Evolutionary conservation across 2,797 vertebrate species (phyloP), one percentile per base, ranked within the genome.

Genomic region (Sebastes glaucus): DNA sequence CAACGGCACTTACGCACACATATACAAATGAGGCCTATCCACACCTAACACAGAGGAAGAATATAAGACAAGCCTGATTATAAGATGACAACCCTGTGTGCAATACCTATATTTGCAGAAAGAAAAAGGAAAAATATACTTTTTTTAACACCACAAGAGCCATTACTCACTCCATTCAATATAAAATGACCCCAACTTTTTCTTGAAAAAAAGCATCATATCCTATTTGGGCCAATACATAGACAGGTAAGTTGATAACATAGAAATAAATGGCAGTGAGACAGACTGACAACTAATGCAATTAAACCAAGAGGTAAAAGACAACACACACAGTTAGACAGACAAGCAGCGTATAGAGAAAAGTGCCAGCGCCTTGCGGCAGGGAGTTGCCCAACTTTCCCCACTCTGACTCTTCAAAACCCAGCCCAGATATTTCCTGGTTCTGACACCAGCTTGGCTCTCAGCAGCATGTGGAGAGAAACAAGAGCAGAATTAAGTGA

Each of bases 361-460:
- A 64, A 85, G 76, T 86, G 75, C 87, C 89, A 87, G 83, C 23
- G 42, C 85, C 75, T 86, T 87, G 78, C 35, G 53, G 80, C 74
- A 90, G 90, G 89, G 91, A 91, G 84, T 89, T 87, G 89, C 87
- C 91, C 84, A 81, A 70, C 66, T 83, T 90, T 92, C 81, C 84
- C 86, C 62, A 67, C 77, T 85, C 87, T 80, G 82, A 70, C 76
- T 84, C 67, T 83, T 89, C 77, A 84, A 87, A 91, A 88, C 83
- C 82, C 85, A 92, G 86, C 88, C 85, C 83, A 90, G 84, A 94
- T 88, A 91, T 92, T 94, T 93, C 90, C 92, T 93, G 91, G 87
- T 92, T 93, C 86, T 93, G 91, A 93, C 89, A 92, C 85, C 65
- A 62, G 75, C 81, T 91, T 92, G 93, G 92, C 89, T 86, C 80